Conservation (phyloP, 2,113 vertebrate species). For the Sceloporus tristichus region DNA sequence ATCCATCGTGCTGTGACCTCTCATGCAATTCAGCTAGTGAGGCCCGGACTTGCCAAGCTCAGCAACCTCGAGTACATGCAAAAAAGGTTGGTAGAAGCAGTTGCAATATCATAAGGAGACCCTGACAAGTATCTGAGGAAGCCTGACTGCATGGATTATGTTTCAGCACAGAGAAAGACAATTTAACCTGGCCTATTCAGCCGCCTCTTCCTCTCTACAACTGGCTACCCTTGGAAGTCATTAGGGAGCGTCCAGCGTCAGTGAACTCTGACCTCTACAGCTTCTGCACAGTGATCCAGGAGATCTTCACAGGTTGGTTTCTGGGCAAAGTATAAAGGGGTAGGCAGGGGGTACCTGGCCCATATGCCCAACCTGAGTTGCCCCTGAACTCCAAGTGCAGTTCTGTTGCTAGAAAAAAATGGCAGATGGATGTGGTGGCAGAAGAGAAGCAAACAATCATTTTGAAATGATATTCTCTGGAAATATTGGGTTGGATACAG, state of each 20-base stretch:
- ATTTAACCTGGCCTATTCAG: conserved; percentile 31
- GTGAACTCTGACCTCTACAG: conserved; percentile 80
- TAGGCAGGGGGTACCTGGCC: no score
- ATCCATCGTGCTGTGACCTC: conserved; percentile 77
- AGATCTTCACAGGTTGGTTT: conserved; percentile 77
- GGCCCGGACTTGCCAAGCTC: conserved; percentile 75
- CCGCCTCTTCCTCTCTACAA: conserved; percentile 71
- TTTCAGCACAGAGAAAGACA: conserved; percentile 35
- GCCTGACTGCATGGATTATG: neutral
- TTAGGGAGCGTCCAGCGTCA: conserved; percentile 57
- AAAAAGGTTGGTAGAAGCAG: conserved; percentile 46
- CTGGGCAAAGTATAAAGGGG: neutral
- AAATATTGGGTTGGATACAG: neutral
- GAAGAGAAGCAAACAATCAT: neutral
- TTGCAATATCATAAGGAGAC: neutral
- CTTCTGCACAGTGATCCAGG: conserved; percentile 76
- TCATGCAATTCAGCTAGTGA: conserved; percentile 76
- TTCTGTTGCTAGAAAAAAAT: no score
- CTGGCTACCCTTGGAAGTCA: conserved; percentile 80
- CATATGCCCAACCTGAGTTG: no score
- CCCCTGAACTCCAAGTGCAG: no score
- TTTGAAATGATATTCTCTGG: neutral
- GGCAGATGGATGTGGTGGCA: no score
- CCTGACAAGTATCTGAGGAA: neutral
- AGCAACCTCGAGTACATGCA: conserved; percentile 75